Conservation (phyloP, 2,113 vertebrate species). For the Cyanoderma ruficeps region DNA sequence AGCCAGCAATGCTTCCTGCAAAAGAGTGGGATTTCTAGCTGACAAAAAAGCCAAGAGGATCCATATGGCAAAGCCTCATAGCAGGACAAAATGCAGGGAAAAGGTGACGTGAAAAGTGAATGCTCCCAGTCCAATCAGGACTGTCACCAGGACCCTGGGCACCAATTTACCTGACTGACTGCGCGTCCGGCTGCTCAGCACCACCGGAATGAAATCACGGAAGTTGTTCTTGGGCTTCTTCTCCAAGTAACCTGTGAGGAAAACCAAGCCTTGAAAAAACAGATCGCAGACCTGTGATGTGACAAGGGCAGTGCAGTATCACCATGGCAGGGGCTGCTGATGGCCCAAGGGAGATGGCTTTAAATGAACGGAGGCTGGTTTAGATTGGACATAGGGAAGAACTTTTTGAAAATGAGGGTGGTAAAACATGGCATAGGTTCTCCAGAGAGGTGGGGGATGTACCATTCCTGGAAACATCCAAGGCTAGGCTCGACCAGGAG, state of each 20-base stretch:
- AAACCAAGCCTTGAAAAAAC: neutral
- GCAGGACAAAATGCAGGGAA: neutral
- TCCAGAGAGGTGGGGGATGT: neutral
- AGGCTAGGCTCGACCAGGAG: neutral
- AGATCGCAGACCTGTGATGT: fast-evolving
- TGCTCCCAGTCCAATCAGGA: neutral
- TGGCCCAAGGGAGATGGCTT: neutral
- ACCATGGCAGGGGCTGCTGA: neutral
- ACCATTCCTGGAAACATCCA: neutral
- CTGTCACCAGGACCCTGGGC: neutral
- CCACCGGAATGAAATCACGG: slow-evolving; percentile 81
- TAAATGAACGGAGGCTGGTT: neutral
- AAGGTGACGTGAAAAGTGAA: fast-evolving
- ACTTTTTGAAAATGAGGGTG: neutral
- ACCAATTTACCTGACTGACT: slow-evolving; percentile 80
- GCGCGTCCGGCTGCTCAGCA: slow-evolving; percentile 81
- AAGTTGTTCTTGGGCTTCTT: slow-evolving; percentile 85
- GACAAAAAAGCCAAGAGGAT: neutral
- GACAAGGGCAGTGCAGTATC: neutral
- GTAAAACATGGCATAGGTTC: neutral
- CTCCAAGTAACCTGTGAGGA: slow-evolving; percentile 72
- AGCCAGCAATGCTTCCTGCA: slow-evolving; percentile 73
- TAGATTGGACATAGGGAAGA: neutral
- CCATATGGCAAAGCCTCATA: neutral
- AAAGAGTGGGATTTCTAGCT: neutral